Base-by-base conservation (phyloP, 1,140 invertebrate genomes). In the Drosophila paulistorum region DNA sequence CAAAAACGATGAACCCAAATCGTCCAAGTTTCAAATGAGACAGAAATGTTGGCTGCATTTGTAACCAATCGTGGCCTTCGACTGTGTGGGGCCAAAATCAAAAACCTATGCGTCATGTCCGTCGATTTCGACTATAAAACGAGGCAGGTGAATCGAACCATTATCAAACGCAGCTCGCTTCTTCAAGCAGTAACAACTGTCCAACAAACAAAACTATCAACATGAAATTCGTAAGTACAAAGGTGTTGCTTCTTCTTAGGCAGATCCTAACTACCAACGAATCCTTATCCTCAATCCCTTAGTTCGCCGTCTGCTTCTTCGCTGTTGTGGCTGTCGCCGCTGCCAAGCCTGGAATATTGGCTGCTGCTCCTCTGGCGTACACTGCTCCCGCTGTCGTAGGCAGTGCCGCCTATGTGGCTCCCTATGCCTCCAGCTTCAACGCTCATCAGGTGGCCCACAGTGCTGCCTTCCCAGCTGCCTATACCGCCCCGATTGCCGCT, bases 391-490 rank as follows among this genome's bases (percentile, higher is more conserved):
- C 85, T 42, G 84, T 89, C 10, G 77, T 85, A 45, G 90, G 90
- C 26, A 74, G 70, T 68, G 78, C 83, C 33, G 92, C 93, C 69
- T 92, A 93, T 71, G 92, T 92, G 6, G 93, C 93, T 72, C 92
- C 93, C 2, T 93, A 94, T 55, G 80, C 80, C 64, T 84, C 87
- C 51, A 82, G 79, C 65, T 92, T 85, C 59, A 72, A 65, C 23
- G 80, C 85, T 17, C 71, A 75, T 23, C 61, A 71, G 54, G 64
- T 84, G 2, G 81, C 79, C 7, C 81, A 83, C n/a, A 74, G 73
- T 61, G 82, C 82, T 33, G 87, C 87, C 59, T 85, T 81, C 68
- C 86, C 86, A 7, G 87, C 86, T 42, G 82, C 87, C 39, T 81
- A 84, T 33, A 45, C 65, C 45, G 70, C 69, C 10, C 62, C 73